Conservation (phyloP, 2,888 invertebrate species). For the Ophion obscuratus region DNA sequence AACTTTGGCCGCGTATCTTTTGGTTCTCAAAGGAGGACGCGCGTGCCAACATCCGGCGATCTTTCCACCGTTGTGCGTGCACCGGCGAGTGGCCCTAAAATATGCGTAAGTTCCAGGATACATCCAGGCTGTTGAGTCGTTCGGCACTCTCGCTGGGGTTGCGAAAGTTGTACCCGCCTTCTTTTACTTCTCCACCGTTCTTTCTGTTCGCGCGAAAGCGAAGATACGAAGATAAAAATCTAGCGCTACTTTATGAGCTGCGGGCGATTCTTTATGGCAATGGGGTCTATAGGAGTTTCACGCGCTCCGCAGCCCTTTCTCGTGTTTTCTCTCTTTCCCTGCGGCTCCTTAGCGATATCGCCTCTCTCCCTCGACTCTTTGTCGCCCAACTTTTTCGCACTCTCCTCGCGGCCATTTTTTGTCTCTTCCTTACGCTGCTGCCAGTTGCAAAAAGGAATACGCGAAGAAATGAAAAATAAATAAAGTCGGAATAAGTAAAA, state of each 20-base stretch:
- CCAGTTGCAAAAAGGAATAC: constrained; percentile 40
- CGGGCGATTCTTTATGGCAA: constrained; percentile 82
- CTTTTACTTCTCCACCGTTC: background rate
- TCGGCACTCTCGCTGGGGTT: constrained; percentile 74
- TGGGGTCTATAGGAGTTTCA: constrained; percentile 66
- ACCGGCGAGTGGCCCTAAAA: constrained; percentile 72
- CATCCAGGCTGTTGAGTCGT: constrained; percentile 73
- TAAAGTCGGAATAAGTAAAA: constrained; percentile 30
- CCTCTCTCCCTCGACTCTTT: constrained; percentile 48
- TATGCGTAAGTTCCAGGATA: constrained; percentile 71
- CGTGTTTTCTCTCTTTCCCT: constrained; percentile 41
- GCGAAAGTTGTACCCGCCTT: constrained; percentile 19
- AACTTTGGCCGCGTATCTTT: constrained; percentile 47
- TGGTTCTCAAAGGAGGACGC: constrained; percentile 59
- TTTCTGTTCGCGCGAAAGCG: constrained; percentile 50
- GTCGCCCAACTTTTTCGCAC: constrained; percentile 23
- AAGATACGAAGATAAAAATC: constrained; percentile 79
- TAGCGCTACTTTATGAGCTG: constrained; percentile 83
- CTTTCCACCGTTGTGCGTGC: constrained; percentile 60
- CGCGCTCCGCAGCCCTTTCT: constrained; percentile 47
- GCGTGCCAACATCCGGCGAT: constrained; percentile 60
- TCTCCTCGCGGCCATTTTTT: background rate
- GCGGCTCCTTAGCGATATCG: background rate
- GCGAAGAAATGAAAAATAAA: constrained; percentile 19
- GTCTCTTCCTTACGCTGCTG: constrained; percentile 28